Conservation (phyloP, 2,888 invertebrate species). For the Cheiracanthium punctorium region DNA sequence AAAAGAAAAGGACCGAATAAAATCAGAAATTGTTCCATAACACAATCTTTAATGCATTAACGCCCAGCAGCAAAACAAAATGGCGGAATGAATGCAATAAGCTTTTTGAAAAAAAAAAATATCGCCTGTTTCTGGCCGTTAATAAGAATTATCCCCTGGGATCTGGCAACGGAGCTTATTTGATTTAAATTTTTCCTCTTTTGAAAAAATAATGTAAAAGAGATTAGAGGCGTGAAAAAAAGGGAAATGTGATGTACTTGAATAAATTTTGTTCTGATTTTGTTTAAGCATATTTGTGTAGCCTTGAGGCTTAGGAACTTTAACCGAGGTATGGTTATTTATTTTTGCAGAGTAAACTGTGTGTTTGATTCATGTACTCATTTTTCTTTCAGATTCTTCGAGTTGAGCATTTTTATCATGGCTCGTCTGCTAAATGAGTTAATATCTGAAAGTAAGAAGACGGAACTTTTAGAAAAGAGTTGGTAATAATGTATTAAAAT, state of each 20-base stretch:
- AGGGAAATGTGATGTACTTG: slow-evolving; percentile 44
- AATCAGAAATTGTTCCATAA: slow-evolving; percentile 66
- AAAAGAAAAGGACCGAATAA: slow-evolving; percentile 30
- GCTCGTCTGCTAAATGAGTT: slow-evolving; percentile 25
- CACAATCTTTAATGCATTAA: slow-evolving; percentile 64
- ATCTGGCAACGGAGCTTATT: slow-evolving; percentile 56
- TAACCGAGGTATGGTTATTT: slow-evolving; percentile 30
- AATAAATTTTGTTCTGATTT: slow-evolving; percentile 58
- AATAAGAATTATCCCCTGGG: slow-evolving; percentile 63
- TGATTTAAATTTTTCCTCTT: slow-evolving; percentile 61
- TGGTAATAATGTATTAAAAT: too few relatives aligned
- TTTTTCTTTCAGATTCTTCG: not conserved
- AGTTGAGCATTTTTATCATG: not conserved
- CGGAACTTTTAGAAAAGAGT: not conserved
- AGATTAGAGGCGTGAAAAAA: slow-evolving; percentile 31
- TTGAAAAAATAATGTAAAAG: slow-evolving; percentile 30
- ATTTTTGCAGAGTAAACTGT: slow-evolving; percentile 22
- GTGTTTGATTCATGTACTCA: not conserved
- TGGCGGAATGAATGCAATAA: slow-evolving; percentile 61
- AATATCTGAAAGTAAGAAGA: slow-evolving; percentile 6
- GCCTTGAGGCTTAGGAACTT: slow-evolving; percentile 48
- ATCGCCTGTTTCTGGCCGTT: slow-evolving; percentile 47
- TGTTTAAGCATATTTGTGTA: slow-evolving; percentile 51
- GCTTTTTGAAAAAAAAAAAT: slow-evolving; percentile 35
- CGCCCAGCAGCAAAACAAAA: slow-evolving; percentile 49